Conservation (phyloP, 2,797 vertebrate species). For the Mus spretus region DNA sequence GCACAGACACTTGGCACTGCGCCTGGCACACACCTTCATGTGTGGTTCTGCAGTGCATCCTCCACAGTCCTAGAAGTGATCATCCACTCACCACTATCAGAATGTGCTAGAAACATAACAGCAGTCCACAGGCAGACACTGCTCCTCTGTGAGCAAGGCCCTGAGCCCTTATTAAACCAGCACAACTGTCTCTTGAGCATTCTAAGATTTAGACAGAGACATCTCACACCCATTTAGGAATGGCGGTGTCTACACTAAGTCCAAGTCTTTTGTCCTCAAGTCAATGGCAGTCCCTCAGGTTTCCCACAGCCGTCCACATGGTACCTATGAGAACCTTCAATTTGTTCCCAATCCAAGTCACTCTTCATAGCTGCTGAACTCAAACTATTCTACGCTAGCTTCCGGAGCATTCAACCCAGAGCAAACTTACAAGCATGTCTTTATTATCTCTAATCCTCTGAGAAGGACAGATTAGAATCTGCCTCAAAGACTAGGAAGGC, state of each 20-base stretch:
- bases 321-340: background rate
- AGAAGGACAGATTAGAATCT: background rate
- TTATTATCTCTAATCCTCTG: background rate
- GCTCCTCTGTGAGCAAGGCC: background rate
- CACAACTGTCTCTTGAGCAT: background rate
- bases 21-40: background rate
- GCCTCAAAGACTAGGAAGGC: constrained; percentile 24
- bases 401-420: background rate
- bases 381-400: background rate
- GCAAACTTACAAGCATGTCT: background rate
- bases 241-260: rapidly evolving
- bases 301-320: background rate
- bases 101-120: background rate
- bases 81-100: background rate
- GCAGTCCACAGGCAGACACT: background rate
- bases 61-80: background rate
- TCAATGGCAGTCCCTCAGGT: rapidly evolving
- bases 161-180: background rate
- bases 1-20: background rate
- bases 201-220: background rate
- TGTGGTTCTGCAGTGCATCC: no score
- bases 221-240: background rate
- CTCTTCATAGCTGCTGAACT: background rate
- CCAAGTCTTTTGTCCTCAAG: background rate
- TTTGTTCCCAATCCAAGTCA: background rate